Evolutionary conservation across 2,797 vertebrate genomes (phyloP), one percentile per base, ranked within the genome.

Genomic region (Aphelocoma californica): DNA sequence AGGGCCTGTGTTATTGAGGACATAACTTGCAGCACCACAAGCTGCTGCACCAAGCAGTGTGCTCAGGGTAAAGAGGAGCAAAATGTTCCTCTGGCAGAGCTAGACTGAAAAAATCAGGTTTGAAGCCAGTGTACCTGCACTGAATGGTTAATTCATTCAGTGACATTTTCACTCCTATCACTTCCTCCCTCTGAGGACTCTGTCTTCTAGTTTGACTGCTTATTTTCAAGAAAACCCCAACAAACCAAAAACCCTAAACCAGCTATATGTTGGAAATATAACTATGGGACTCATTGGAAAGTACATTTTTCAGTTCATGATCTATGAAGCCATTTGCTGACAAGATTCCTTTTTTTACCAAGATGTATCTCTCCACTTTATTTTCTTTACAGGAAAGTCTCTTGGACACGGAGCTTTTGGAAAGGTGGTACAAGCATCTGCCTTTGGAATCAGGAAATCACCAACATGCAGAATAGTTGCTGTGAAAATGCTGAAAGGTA

Each of bases 401-500:
- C 98, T 99, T 65, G 99, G 99, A 54, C 98, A 98, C 1, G 99
- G 99, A 64, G 99, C 99, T 65, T 99, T 99, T 31, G 99, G 99
- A 40, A 99, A 98, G 95, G 99, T 99, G 93, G 98, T 99, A 60
- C 99, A 99, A 97, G 99, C 99, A 1, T 98, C 98, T 42, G 99
- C 99, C 9, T 99, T 99, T 80, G 99, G 99, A 81, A 99, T 99
- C 67, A 98, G 98, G 87, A 98, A 97, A 84, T 97, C 98, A n/a
- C 97, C 98, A 86, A 98, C 98, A 7, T 99, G 98, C 97, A 98
- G 97, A 93, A 99, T 98, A 9, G 99, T 99, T 84, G 99, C 99
- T 48, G 99, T 99, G 54, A 99, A 99, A 96, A 99, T 99, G 99
- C 98, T 99, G 81, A 99, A 99, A 99, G 99, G 99, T 99, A 98